Evolutionary conservation across 1,140 invertebrate species (phyloP).

Genomic region (Drosophila auraria): DNA sequence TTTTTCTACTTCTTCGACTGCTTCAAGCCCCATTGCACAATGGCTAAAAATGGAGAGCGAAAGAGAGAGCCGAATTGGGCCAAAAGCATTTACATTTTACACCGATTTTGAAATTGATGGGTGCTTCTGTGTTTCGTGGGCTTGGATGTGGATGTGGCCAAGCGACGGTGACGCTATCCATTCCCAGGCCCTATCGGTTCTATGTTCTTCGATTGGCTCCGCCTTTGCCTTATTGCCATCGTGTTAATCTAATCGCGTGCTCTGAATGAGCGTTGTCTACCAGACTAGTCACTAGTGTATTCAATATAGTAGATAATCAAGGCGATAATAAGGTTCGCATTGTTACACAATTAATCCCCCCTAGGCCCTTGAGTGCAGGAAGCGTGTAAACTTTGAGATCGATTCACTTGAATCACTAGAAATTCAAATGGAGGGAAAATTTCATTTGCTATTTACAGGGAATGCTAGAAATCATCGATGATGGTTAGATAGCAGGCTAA

Average conservation of each 20-base stretch:
- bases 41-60: background rate
- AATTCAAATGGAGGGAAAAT: constrained; percentile 26
- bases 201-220: constrained; percentile 17
- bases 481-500: constrained; percentile 13
- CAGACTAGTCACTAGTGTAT: constrained; percentile 12
- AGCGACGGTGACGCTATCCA: constrained; percentile 41
- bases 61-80: constrained; percentile 18
- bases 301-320: constrained; percentile 45
- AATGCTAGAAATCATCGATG: constrained; percentile 2
- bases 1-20: constrained; percentile 31
- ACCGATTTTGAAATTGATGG: constrained; percentile 42
- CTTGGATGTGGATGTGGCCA: constrained; percentile 6
- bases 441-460: background rate
- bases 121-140: background rate
- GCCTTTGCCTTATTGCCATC: constrained; percentile 28
- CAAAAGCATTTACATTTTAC: constrained; percentile 58
- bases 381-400: constrained; percentile 35
- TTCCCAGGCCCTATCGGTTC: constrained; percentile 19
- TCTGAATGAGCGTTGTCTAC: constrained; percentile 29
- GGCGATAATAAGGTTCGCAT: constrained; percentile 47
- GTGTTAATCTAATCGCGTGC: constrained; percentile 53
- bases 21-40: constrained; percentile 48
- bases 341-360: constrained; percentile 54
- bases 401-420: constrained; percentile 38
- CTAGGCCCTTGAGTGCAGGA: constrained; percentile 10